Evolutionary conservation across 2,888 invertebrate species (phyloP).

Genomic region (Aspidiotus rigidus): DNA sequence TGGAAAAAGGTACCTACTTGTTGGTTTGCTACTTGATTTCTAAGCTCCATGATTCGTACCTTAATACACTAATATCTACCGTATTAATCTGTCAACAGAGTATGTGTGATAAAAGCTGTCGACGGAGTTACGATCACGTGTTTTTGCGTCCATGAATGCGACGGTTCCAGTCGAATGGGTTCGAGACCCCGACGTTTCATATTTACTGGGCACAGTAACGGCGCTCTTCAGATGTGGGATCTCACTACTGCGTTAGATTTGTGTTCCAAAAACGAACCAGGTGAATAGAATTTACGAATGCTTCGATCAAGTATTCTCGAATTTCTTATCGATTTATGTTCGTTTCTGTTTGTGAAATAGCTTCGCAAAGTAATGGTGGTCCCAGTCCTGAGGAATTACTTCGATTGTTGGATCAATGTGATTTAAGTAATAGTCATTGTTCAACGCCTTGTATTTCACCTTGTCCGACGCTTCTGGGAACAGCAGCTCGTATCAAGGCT

Average conservation of each 20-base stretch:
- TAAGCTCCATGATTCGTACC: too few species aligned
- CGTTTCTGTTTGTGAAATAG: conserved; percentile 40
- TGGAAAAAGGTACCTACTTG: conserved; percentile 62
- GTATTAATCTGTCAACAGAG: conserved; percentile 47
- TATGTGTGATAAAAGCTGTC: conserved; percentile 88
- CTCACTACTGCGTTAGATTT: conserved; percentile 87
- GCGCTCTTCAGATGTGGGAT: conserved; percentile 97
- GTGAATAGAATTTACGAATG: conserved; percentile 40
- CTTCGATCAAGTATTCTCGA: neutral
- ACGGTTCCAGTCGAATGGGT: conserved; percentile 88
- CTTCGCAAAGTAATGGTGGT: conserved; percentile 64
- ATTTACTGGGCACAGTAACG: conserved; percentile 85
- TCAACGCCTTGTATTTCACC: conserved; percentile 73
- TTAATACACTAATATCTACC: too few species aligned
- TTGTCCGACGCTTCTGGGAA: conserved; percentile 50
- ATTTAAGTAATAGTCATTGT: conserved; percentile 69
- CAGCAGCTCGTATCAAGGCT: conserved; percentile 39
- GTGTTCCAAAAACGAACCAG: conserved; percentile 47
- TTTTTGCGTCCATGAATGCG: conserved; percentile 95
- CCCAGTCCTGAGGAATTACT: conserved; percentile 86
- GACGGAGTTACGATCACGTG: conserved; percentile 89
- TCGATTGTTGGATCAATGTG: conserved; percentile 84
- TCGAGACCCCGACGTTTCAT: conserved; percentile 77
- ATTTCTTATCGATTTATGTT: neutral
- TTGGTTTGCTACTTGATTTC: neutral